Conservation (phyloP, 2,888 invertebrate species). For the Habrosyne pyritoides region DNA sequence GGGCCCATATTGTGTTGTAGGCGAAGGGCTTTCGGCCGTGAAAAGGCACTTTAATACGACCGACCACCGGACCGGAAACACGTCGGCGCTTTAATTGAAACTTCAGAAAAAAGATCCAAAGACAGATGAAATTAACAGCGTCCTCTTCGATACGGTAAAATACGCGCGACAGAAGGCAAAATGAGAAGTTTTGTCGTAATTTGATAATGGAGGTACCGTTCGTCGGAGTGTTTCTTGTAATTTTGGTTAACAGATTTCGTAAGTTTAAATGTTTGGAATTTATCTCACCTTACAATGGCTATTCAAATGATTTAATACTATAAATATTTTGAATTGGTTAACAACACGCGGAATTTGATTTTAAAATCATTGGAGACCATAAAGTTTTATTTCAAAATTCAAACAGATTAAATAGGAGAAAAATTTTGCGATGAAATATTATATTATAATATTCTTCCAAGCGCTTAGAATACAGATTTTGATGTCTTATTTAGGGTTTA, state of each 20-base stretch:
- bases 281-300: neutral
- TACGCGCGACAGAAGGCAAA: slow-evolving; percentile 34
- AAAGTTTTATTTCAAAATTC: too few species aligned
- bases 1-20: slow-evolving; percentile 60
- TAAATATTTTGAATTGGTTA: too few species aligned
- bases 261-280: neutral
- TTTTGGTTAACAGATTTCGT: slow-evolving; percentile 7
- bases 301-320: neutral
- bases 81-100: slow-evolving; percentile 64
- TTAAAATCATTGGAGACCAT: too few species aligned
- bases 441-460: neutral
- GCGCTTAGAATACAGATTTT: neutral
- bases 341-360: too few species aligned
- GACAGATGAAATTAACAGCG: slow-evolving; percentile 54
- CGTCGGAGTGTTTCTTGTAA: slow-evolving; percentile 19
- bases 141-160: slow-evolving; percentile 43
- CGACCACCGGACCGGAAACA: slow-evolving; percentile 56
- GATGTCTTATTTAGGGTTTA: neutral
- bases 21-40: slow-evolving; percentile 52
- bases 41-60: slow-evolving; percentile 50
- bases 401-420: too few species aligned
- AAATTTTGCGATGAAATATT: too few species aligned
- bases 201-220: slow-evolving; percentile 52
- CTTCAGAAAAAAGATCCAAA: slow-evolving; percentile 48
- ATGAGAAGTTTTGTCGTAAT: slow-evolving; percentile 33